Evolutionary conservation across 2,113 vertebrate species (phyloP).

Genomic region (Dasyurus viverrinus): DNA sequence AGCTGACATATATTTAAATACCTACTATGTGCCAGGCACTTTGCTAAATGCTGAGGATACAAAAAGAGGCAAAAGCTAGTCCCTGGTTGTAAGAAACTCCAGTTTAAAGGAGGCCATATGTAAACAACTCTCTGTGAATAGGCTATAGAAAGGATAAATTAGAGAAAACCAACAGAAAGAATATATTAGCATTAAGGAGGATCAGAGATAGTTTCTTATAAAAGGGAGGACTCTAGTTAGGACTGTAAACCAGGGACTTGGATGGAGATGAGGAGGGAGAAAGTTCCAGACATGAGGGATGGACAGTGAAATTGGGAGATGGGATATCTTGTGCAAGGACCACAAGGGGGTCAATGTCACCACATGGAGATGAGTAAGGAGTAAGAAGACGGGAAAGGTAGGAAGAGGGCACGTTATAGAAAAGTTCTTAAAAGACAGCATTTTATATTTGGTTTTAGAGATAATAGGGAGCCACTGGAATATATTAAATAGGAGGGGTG

Average conservation of each 20-base stretch:
- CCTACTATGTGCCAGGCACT: neutral
- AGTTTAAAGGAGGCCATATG: neutral
- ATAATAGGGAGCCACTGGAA: neutral
- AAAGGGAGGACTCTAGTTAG: neutral
- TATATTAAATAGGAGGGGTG: neutral
- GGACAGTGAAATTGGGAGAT: neutral
- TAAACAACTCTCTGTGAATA: neutral
- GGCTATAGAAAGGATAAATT: neutral
- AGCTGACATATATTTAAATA: neutral
- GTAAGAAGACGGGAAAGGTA: neutral
- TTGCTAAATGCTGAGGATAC: neutral
- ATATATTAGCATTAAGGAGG: neutral
- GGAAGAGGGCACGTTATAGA: neutral
- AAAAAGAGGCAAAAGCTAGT: neutral
- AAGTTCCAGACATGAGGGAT: neutral
- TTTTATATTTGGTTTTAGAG: neutral
- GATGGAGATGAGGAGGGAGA: neutral
- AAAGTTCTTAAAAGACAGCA: neutral
- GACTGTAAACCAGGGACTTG: neutral
- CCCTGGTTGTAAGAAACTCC: neutral
- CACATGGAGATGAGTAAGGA: neutral
- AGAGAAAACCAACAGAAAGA: neutral
- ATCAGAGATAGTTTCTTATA: neutral
- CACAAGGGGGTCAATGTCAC: neutral
- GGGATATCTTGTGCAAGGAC: neutral